A percentile compares a stretch with the other conserved stretches of the same genome.
These are phyloP conservation scores for Muscicapa striata DNA, from an alignment of 2,797 vertebrate species.

Conservation along the genomic window DNA sequence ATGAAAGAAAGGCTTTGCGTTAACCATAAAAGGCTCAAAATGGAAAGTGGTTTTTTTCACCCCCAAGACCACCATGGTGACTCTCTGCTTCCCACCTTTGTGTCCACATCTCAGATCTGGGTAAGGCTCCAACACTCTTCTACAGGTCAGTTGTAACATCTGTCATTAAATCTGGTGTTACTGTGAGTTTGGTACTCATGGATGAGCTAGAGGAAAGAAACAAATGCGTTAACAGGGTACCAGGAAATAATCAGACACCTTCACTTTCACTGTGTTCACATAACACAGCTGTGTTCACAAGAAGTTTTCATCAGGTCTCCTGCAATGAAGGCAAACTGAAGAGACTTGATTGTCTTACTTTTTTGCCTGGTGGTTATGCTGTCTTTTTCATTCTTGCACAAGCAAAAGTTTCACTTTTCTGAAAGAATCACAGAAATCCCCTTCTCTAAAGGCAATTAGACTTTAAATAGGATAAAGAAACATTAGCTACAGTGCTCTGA, in stretches of 20 bases:
- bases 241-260: neutral
- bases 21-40: slow-evolving; percentile 29
- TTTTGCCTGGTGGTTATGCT: neutral
- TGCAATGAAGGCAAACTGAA: neutral
- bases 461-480: slow-evolving; percentile 14
- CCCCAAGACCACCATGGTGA: neutral
- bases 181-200: neutral
- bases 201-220: neutral
- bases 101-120: neutral
- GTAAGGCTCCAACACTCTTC: neutral
- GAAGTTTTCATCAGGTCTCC: neutral
- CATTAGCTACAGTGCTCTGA: neutral
- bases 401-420: neutral
- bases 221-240: neutral
- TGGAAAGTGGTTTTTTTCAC: neutral
- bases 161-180: neutral
- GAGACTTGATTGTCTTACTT: neutral
- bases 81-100: neutral
- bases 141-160: neutral
- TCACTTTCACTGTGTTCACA: neutral
- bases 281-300: neutral
- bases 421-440: neutral
- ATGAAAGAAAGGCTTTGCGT: slow-evolving; percentile 25
- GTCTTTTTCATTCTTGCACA: neutral
- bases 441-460: neutral